Percentiles rank a stretch among this genome's conserved stretches.
Evolutionary conservation across 2,888 invertebrate species (phyloP).

Genomic region (Ferdinandea cuprea): DNA sequence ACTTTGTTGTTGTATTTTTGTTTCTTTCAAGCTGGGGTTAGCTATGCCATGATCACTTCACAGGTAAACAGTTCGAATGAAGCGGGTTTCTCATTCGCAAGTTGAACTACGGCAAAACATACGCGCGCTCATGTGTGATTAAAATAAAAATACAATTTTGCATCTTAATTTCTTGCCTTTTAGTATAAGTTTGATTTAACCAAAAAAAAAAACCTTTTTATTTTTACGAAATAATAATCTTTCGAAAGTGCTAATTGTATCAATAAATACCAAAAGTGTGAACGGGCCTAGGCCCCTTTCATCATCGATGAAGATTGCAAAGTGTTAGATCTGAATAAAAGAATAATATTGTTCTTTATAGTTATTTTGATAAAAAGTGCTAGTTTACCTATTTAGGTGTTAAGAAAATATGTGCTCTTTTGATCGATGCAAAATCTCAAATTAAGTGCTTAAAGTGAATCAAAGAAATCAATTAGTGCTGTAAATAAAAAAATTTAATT

Average conservation of each 20-base stretch:
- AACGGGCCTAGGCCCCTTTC: slow-evolving; percentile 23
- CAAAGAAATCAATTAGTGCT: slow-evolving; percentile 34
- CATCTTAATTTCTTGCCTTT: slow-evolving; percentile 43
- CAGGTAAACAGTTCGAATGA: slow-evolving; percentile 72
- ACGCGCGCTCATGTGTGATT: slow-evolving; percentile 54
- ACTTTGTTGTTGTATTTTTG: slow-evolving; percentile 18
- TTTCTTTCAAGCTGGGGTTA: slow-evolving; percentile 64
- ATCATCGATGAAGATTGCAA: slow-evolving; percentile 26
- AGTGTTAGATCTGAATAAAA: slow-evolving; percentile 10
- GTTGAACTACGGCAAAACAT: slow-evolving; percentile 56
- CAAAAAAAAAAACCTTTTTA: slow-evolving; percentile 3
- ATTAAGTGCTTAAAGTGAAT: slow-evolving; percentile 30
- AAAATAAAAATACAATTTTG: slow-evolving; percentile 9
- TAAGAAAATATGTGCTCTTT: slow-evolving; percentile 6
- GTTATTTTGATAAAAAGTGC: slow-evolving; percentile 42
- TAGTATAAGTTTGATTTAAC: slow-evolving; percentile 42
- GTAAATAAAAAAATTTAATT: not conserved
- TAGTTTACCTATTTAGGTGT: slow-evolving; percentile 9
- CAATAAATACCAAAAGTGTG: slow-evolving; percentile 5
- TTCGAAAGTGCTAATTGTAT: slow-evolving; percentile 34
- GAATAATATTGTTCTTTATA: not conserved
- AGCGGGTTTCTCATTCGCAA: slow-evolving; percentile 71
- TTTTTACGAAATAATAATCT: slow-evolving; percentile 5
- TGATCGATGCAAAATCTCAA: not conserved
- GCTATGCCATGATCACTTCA: slow-evolving; percentile 43